phyloP scores from a whole-genome alignment of 2,797 vertebrate genomes.

The Peromyscus eremicus region DNA sequence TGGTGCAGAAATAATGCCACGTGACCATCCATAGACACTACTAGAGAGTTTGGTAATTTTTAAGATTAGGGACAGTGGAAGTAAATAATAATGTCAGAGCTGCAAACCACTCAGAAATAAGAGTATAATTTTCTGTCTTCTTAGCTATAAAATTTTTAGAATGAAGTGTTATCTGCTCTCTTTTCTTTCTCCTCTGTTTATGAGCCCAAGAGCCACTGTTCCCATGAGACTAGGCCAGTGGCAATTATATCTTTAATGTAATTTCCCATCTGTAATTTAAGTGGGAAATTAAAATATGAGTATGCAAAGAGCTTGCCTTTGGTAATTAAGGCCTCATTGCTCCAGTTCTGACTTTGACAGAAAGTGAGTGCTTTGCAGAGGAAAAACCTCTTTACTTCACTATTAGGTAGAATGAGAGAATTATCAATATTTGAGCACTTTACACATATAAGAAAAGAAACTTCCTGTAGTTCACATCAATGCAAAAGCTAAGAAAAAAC shows the following conservation, averaged over 20 bases:
- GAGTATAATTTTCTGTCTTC: constrained; percentile 22
- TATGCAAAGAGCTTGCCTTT: not conserved
- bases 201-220: not conserved
- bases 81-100: not conserved
- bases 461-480: not conserved
- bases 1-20: constrained; percentile 28
- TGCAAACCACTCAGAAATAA: constrained; percentile 41
- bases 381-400: not conserved
- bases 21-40: not conserved
- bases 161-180: not conserved
- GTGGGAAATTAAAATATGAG: constrained; percentile 29
- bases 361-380: not conserved
- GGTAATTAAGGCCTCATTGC: not conserved
- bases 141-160: not conserved
- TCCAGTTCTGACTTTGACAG: constrained; percentile 12
- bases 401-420: not conserved
- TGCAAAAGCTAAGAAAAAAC: not conserved
- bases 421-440: not conserved
- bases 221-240: not conserved
- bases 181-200: not conserved
- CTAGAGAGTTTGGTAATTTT: constrained; percentile 8
- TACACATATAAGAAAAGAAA: constrained; percentile 25
- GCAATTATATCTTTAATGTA: not conserved
- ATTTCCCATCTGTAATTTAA: not conserved
- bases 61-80: constrained; percentile 12